Base-by-base conservation (phyloP, 2,888 invertebrate genomes). In the Eilema griseolum region DNA sequence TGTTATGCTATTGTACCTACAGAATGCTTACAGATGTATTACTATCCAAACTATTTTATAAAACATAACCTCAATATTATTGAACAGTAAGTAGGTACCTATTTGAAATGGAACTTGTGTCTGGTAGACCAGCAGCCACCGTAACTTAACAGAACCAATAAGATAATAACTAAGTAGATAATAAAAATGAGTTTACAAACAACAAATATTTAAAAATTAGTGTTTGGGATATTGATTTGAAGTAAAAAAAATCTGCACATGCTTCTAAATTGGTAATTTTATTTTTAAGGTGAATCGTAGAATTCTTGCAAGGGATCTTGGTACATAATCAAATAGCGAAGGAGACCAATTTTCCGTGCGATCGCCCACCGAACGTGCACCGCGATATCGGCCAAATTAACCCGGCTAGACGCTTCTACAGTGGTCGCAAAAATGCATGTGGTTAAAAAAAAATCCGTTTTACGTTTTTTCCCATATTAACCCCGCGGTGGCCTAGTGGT, bases 281-380 rank as follows among this genome's bases (percentile, higher is more conserved):
- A 90, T 88, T 88, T 89, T 86, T 85, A 83, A 84, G 80, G 81
- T 79, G 83, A 83, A 77, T 83, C 82, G 79, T 77, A 77, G 76
- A 76, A 73, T 77, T 75, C 83, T 84, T 85, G 86, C 90, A 90
- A 81, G 90, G 90, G 88, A 93, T 93, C 90, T 93, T 93, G 89
- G 90, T 87, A 89, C 92, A 88, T 93, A 93, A 93, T 93, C 90
- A 86, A 91, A 93, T 90, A 86, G 89, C 69, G 88, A 85, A 89
- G 90, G 88, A 90, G 91, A 85, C 89, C 93, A 94, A 94, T 94
- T 94, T 94, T 93, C 92, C 92, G 90, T 93, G 86, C 88, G 91
- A 92, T 89, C 90, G 91, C 92, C 83, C 88, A 77, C 85, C 80
- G 85, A 88, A 84, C 87, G 81, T 82, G 83, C 85, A 82, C 83